Percentiles rank a stretch among this genome's conserved stretches.
Conservation (phyloP, 2,113 vertebrate genomes). For the Antennarius striatus region DNA sequence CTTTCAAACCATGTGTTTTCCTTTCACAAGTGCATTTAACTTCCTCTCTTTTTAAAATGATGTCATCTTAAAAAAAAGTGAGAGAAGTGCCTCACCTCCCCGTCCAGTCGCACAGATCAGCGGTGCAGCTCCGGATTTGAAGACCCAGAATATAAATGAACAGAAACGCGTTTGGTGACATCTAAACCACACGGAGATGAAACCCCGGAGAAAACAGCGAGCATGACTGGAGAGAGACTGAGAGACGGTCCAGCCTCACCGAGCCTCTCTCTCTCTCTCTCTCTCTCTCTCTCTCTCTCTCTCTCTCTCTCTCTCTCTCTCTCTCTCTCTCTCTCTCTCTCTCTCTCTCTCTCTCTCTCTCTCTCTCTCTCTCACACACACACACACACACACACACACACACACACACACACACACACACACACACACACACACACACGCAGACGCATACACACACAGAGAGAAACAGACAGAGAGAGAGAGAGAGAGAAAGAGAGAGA, state of each 20-base stretch:
- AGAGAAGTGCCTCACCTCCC: slow-evolving; percentile 73
- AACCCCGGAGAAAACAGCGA: slow-evolving; percentile 5
- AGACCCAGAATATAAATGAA: slow-evolving; percentile 26
- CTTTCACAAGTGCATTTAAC: neutral
- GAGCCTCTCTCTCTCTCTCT: slow-evolving; percentile 8
- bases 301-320: too few species aligned
- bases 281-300: slow-evolving; percentile 27
- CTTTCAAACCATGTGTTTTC: neutral
- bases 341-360: neutral
- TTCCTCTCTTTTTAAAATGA: neutral
- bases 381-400: neutral
- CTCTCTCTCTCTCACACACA: neutral
- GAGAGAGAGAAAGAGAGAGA: too few species aligned
- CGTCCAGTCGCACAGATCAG: slow-evolving; percentile 83
- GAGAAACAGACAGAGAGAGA: too few species aligned
- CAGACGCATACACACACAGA: neutral
- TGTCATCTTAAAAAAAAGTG: too few species aligned
- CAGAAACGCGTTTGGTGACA: slow-evolving; percentile 46
- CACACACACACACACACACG: neutral
- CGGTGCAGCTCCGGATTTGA: slow-evolving; percentile 18
- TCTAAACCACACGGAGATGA: slow-evolving; percentile 30
- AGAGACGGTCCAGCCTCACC: neutral
- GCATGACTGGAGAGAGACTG: slow-evolving; percentile 40
- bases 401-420: neutral
- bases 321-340: slow-evolving; percentile 32